Evolutionary conservation across 1,140 invertebrate species (phyloP).

Genomic region (Battus philenor): DNA sequence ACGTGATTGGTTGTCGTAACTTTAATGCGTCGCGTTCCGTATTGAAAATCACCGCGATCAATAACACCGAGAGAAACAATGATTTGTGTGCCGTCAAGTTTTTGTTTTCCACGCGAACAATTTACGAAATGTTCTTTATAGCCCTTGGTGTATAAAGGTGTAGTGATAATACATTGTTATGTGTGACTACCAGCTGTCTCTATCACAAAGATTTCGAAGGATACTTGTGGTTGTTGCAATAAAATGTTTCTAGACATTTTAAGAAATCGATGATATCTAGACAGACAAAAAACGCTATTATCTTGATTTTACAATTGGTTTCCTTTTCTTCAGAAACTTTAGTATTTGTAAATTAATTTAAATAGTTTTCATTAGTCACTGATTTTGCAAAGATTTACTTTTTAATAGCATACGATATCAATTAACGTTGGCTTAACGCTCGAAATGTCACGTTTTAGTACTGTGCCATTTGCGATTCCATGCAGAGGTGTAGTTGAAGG

Average conservation of each 20-base stretch:
- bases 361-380: too few relatives aligned
- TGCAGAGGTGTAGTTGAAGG: slow-evolving; percentile 37
- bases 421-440: neutral
- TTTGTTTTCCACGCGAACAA: slow-evolving; percentile 27
- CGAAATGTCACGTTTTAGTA: neutral
- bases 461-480: slow-evolving; percentile 14
- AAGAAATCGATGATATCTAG: too few relatives aligned
- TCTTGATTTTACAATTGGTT: slow-evolving; percentile 27
- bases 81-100: slow-evolving; percentile 37
- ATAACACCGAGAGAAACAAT: slow-evolving; percentile 36
- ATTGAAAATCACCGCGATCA: slow-evolving; percentile 55
- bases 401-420: neutral
- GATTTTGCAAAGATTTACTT: slow-evolving; percentile 12
- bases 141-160: slow-evolving; percentile 39
- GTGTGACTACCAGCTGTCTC: slow-evolving; percentile 45
- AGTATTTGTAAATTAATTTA: neutral
- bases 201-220: slow-evolving; percentile 38
- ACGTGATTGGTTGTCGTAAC: slow-evolving; percentile 49
- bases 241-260: too few relatives aligned
- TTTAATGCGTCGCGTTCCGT: slow-evolving; percentile 33
- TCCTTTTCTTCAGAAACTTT: neutral
- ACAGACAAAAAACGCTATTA: slow-evolving; percentile 23
- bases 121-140: slow-evolving; percentile 30
- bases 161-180: slow-evolving; percentile 25
- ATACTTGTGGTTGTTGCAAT: slow-evolving; percentile 31